Evolutionary conservation across 2,888 invertebrate species (phyloP).

Genomic region (Chromoteleia sp.): DNA sequence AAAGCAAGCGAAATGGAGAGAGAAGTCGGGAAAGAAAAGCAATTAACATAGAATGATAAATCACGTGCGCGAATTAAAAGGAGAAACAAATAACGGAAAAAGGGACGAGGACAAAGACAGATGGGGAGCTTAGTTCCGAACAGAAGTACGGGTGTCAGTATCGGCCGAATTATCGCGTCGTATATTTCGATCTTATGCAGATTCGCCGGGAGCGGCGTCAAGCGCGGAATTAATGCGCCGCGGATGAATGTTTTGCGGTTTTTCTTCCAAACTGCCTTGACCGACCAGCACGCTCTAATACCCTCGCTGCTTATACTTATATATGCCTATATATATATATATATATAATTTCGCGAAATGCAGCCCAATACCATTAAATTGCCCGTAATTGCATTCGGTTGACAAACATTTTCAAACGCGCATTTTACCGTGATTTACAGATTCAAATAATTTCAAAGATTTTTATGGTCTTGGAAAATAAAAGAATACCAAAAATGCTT

Average conservation of each 20-base stretch:
- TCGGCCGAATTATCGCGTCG: constrained; percentile 77
- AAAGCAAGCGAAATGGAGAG: constrained; percentile 38
- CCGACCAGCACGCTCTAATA: constrained; percentile 11
- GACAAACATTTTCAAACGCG: too few relatives aligned
- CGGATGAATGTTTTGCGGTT: constrained; percentile 77
- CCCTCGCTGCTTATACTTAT: not conserved
- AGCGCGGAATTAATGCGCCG: constrained; percentile 74
- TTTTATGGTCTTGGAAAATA: too few relatives aligned
- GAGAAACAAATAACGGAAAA: constrained; percentile 61
- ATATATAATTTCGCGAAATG: not conserved
- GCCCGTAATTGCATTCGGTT: too few relatives aligned
- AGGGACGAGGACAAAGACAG: constrained; percentile 52
- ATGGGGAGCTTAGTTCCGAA: constrained; percentile 61
- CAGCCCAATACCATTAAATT: not conserved
- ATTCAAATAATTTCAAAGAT: too few relatives aligned
- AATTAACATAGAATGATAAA: constrained; percentile 69
- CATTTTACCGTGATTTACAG: too few relatives aligned
- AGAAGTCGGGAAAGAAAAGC: constrained; percentile 55
- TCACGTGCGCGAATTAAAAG: constrained; percentile 62
- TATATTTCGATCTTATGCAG: constrained; percentile 76
- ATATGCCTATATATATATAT: not conserved
- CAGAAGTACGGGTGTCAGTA: constrained; percentile 68
- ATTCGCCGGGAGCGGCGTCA: constrained; percentile 72
- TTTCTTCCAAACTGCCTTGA: constrained; percentile 70
- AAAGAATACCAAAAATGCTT: too few relatives aligned